These are phyloP conservation scores for Symphodus melops DNA, from an alignment of 2,113 vertebrate genomes.

Conservation along the genomic window DNA sequence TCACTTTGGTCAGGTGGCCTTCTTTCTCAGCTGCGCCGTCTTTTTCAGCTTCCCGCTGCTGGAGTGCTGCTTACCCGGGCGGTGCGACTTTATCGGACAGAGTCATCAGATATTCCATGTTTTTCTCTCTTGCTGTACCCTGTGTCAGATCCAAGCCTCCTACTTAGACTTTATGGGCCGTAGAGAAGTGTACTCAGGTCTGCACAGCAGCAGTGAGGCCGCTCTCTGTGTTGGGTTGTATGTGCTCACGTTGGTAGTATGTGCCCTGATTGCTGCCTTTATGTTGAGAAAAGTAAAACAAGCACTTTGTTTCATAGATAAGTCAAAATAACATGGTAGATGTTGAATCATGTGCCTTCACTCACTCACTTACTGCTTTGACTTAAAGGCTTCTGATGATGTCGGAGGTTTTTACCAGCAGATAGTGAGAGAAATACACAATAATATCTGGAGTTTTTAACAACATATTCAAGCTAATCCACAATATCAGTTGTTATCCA, in stretches of 20 bases:
- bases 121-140: constrained; percentile 88
- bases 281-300: constrained; percentile 83
- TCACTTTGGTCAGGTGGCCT: constrained; percentile 82
- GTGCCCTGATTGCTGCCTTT: constrained; percentile 76
- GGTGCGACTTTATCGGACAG: constrained; percentile 90
- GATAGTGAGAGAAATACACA: not conserved
- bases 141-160: constrained; percentile 90
- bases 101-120: constrained; percentile 93
- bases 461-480: not conserved
- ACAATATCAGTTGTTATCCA: not conserved
- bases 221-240: constrained; percentile 83
- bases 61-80: constrained; percentile 88
- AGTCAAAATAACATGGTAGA: constrained; percentile 63
- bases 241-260: constrained; percentile 73
- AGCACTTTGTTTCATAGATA: constrained; percentile 76
- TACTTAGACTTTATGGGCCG: constrained; percentile 86
- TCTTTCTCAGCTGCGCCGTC: constrained; percentile 88
- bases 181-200: constrained; percentile 80
- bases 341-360: constrained; percentile 18
- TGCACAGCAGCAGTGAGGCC: constrained; percentile 78
- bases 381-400: constrained; percentile 11
- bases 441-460: not conserved
- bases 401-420: too few relatives aligned
- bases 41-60: constrained; percentile 90
- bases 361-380: not conserved